Conservation (phyloP, 1,140 invertebrate genomes). For the Adelges cooleyi region DNA sequence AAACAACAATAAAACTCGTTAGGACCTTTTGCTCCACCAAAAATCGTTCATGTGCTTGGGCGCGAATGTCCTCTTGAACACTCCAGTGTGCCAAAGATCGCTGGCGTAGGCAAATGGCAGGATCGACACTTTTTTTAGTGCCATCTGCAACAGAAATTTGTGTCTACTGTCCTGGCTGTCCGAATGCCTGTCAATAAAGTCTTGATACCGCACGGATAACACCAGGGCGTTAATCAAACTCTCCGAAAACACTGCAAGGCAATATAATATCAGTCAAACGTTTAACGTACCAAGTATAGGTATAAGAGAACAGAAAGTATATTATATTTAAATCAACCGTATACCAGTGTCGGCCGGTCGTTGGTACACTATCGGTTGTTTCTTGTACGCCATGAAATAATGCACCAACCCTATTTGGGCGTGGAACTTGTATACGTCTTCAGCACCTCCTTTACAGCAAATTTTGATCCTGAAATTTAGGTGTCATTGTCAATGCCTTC, state of each 20-base stretch:
- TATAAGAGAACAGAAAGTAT: too few relatives aligned
- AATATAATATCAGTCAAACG: too few relatives aligned
- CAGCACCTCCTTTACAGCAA: not conserved
- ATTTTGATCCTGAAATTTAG: conserved; percentile 4
- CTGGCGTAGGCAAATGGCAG: not conserved
- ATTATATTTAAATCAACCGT: too few relatives aligned
- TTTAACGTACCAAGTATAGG: too few relatives aligned
- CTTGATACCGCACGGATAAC: conserved; percentile 1
- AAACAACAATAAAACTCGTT: too few relatives aligned
- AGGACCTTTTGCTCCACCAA: conserved; percentile 14
- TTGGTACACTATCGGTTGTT: not conserved
- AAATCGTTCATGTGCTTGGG: conserved; percentile 6
- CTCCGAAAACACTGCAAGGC: not conserved
- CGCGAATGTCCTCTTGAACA: not conserved
- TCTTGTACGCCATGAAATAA: conserved; percentile 1
- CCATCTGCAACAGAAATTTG: not conserved
- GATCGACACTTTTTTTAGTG: not conserved
- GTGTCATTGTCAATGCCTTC: not conserved
- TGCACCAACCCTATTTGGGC: not conserved
- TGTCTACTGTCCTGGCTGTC: not conserved
- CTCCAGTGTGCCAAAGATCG: not conserved
- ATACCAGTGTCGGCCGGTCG: not conserved
- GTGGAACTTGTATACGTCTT: not conserved
- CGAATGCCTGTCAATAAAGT: not conserved
- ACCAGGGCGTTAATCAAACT: not conserved